Percentiles rank a stretch among this genome's conserved stretches.
Conservation (phyloP, 2,797 vertebrate genomes). For the Manis crassicaudata region DNA sequence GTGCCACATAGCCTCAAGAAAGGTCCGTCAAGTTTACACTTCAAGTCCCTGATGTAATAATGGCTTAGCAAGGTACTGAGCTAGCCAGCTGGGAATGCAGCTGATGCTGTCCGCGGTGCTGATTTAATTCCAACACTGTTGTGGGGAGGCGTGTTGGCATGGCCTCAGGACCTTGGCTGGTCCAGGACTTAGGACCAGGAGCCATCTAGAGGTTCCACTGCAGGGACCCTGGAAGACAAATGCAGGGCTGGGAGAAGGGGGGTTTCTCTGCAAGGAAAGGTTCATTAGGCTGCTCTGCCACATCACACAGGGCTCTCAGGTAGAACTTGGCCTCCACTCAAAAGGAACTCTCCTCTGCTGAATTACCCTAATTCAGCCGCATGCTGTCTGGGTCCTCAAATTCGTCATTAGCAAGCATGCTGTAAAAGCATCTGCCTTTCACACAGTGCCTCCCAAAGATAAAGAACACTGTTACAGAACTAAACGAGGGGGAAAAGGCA, state of each 20-base stretch:
- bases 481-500: background rate
- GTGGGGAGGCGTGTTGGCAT: background rate
- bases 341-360: conserved; percentile 56
- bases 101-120: background rate
- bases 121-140: background rate
- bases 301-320: background rate
- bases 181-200: background rate
- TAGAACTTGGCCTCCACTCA: background rate
- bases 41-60: background rate
- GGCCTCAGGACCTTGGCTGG: background rate
- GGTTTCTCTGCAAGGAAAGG: background rate
- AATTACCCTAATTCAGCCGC: conserved; percentile 68
- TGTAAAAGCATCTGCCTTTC: conserved; percentile 34
- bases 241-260: rapidly evolving
- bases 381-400: conserved; percentile 48
- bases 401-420: conserved; percentile 55
- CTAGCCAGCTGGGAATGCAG: background rate
- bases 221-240: background rate
- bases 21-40: background rate
- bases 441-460: background rate
- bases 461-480: conserved; percentile 14
- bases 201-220: background rate
- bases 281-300: background rate
- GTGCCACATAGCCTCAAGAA: background rate
- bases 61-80: background rate